Conservation (phyloP, 2,888 invertebrate species). For the Xylota sylvarum region DNA sequence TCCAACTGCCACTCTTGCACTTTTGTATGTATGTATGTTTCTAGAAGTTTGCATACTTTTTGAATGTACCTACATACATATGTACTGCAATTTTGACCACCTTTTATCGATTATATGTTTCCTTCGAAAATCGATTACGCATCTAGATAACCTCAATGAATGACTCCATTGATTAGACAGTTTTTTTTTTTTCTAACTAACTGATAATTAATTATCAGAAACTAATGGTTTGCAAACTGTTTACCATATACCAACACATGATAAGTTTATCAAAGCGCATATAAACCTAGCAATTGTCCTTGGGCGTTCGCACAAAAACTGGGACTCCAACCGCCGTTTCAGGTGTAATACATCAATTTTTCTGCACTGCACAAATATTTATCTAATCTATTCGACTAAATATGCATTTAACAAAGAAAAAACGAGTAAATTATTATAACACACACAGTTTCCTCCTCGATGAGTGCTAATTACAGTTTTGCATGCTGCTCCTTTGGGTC, state of each 20-base stretch:
- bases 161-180: slow-evolving; percentile 48
- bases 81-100: background rate
- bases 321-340: slow-evolving; percentile 19
- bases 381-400: slow-evolving; percentile 56
- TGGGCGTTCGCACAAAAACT: slow-evolving; percentile 32
- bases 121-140: slow-evolving; percentile 29
- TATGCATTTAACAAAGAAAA: slow-evolving; percentile 31
- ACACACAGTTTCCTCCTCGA: slow-evolving; percentile 15
- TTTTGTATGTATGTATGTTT: background rate
- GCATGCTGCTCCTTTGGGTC: slow-evolving; percentile 53
- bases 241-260: slow-evolving; percentile 33
- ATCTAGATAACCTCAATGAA: slow-evolving; percentile 31
- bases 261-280: slow-evolving; percentile 11
- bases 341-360: slow-evolving; percentile 46
- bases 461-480: slow-evolving; percentile 54
- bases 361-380: slow-evolving; percentile 27
- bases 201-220: slow-evolving; percentile 63
- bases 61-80: too few species aligned
- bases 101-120: background rate
- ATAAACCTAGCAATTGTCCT: slow-evolving; percentile 41
- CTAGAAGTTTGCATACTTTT: background rate
- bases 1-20: background rate
- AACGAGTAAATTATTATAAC: slow-evolving; percentile 1
- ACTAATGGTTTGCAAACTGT: slow-evolving; percentile 30
- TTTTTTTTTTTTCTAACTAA: slow-evolving; percentile 11